Evolutionary conservation across 1,140 invertebrate genomes (phyloP).

Genomic region (Hycleus phaleratus): DNA sequence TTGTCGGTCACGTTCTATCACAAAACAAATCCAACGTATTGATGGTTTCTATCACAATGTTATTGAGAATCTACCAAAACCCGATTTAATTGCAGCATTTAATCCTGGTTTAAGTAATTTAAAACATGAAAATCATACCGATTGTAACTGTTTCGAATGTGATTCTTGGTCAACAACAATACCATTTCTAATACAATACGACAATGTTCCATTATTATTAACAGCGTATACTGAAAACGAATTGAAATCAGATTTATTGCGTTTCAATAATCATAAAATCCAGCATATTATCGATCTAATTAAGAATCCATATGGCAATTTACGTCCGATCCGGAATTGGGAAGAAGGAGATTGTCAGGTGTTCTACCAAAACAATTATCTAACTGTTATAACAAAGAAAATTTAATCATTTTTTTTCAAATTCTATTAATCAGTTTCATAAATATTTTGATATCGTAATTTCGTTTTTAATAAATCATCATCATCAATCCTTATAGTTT

Average conservation of each 20-base stretch:
- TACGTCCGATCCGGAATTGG: constrained; percentile 26
- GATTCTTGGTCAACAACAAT: constrained; percentile 35
- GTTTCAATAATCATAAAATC: constrained; percentile 6
- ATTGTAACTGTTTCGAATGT: constrained; percentile 19
- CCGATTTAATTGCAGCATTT: constrained; percentile 34
- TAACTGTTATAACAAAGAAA: constrained; percentile 16
- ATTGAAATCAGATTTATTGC: constrained; percentile 24
- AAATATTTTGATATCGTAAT: constrained; percentile 42
- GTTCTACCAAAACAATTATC: constrained; percentile 29
- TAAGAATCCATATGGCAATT: constrained; percentile 27
- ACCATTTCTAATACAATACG: constrained; percentile 21
- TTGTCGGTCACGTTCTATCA: constrained; percentile 20
- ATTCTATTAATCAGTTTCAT: constrained; percentile 33
- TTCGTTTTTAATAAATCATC: constrained; percentile 44
- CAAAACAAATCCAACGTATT: constrained; percentile 16
- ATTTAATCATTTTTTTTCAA: background rate
- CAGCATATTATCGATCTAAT: constrained; percentile 14
- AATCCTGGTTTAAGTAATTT: constrained; percentile 35
- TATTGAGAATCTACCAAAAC: constrained; percentile 19
- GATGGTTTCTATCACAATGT: constrained; percentile 30
- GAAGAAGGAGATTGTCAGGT: constrained; percentile 16
- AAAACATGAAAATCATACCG: background rate
- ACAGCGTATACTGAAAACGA: constrained; percentile 36
- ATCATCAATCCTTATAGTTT: constrained; percentile 39
- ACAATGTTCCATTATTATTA: constrained; percentile 29